Conservation (phyloP, 2,113 vertebrate species). For the Syrmaticus mikado region DNA sequence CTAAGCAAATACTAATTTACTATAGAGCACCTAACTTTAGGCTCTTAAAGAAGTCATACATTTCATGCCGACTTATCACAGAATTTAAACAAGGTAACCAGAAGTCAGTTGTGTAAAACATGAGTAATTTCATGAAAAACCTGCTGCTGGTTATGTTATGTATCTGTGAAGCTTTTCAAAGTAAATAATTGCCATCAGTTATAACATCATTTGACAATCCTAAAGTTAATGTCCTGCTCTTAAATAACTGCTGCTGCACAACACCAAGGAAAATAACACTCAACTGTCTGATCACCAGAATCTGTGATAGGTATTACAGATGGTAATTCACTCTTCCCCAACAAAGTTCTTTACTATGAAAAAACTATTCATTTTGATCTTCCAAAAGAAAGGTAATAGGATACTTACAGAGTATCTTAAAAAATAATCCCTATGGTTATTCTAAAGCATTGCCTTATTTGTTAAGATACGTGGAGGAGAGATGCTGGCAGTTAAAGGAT, state of each 20-base stretch:
- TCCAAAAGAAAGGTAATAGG: background rate
- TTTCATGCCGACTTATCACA: conserved; percentile 23
- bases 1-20: conserved; percentile 50
- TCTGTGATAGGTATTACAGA: conserved; percentile 71
- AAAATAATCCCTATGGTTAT: background rate
- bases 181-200: conserved; percentile 87
- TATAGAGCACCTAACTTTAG: conserved; percentile 49
- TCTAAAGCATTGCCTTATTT: background rate
- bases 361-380: conserved; percentile 7
- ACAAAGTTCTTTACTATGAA: conserved; percentile 36
- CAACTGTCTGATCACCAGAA: conserved; percentile 80
- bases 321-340: conserved; percentile 61
- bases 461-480: background rate
- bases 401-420: background rate
- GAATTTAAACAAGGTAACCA: conserved; percentile 36
- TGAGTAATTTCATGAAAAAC: conserved; percentile 65
- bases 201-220: conserved; percentile 81
- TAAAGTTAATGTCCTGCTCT: conserved; percentile 83
- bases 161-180: conserved; percentile 73
- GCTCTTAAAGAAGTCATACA: conserved; percentile 4
- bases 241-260: conserved; percentile 77
- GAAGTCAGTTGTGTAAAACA: conserved; percentile 45
- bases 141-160: conserved; percentile 33
- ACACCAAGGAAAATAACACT: conserved; percentile 72
- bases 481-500: background rate